Conservation (phyloP, 2,888 invertebrate genomes). For the Athalia cordata region DNA sequence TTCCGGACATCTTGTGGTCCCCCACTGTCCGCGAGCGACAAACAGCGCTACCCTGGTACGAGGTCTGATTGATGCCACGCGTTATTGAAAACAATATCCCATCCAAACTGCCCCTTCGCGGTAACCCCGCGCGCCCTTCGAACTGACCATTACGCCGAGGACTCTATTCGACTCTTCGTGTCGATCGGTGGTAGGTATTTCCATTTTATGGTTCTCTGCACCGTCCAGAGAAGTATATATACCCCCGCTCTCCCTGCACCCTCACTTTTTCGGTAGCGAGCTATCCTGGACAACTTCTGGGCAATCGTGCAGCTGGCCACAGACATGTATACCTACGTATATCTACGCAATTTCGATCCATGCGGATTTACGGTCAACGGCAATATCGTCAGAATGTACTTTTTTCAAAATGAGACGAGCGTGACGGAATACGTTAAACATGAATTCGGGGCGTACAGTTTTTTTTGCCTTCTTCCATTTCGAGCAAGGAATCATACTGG, state of each 20-base stretch:
- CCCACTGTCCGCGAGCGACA: conserved; percentile 57
- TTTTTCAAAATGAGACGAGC: background rate
- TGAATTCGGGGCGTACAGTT: background rate
- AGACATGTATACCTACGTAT: background rate
- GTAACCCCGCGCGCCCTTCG: background rate
- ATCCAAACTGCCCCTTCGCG: conserved; percentile 14
- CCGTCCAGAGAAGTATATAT: background rate
- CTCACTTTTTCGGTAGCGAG: conserved; percentile 1
- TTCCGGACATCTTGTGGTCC: conserved; percentile 70
- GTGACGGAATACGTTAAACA: background rate
- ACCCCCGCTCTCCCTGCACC: conserved; percentile 7
- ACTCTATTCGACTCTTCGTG: conserved; percentile 16
- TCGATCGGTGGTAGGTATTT: conserved; percentile 13
- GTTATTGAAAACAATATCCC: conserved; percentile 72
- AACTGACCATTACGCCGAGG: conserved; percentile 21
- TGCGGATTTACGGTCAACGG: conserved; percentile 33
- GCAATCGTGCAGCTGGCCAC: conserved; percentile 2
- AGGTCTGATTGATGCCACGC: conserved; percentile 70
- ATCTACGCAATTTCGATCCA: conserved; percentile 20
- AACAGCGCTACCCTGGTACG: conserved; percentile 45
- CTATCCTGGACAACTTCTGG: conserved; percentile 1
- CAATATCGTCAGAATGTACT: conserved; percentile 9
- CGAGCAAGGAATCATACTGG: background rate
- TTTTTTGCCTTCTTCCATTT: background rate
- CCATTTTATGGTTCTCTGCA: conserved; percentile 33